Conservation (phyloP, 2,113 vertebrate species). For the Chamaetylas fuelleborni region DNA sequence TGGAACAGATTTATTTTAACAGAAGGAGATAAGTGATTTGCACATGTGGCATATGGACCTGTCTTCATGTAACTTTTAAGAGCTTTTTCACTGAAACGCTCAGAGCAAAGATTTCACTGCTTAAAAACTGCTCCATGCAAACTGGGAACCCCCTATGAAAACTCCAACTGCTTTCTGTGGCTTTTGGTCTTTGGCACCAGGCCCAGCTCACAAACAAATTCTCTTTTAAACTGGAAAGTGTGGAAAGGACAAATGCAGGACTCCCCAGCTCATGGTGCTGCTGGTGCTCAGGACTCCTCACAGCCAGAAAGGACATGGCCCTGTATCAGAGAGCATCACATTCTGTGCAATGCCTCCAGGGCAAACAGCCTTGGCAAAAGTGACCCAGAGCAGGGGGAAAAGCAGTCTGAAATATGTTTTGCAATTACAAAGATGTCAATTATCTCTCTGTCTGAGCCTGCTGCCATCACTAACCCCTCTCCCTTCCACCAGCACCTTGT, state of each 20-base stretch:
- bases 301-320: not conserved
- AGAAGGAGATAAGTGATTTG: not conserved
- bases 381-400: not conserved
- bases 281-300: not conserved
- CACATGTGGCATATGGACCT: not conserved
- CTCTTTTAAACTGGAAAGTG: not conserved
- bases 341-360: not conserved
- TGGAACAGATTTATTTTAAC: not conserved
- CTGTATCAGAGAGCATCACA: not conserved
- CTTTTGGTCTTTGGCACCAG: not conserved
- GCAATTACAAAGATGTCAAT: not conserved
- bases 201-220: not conserved
- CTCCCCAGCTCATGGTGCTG: not conserved
- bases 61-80: not conserved
- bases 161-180: not conserved
- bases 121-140: not conserved
- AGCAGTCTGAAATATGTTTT: not conserved
- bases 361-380: not conserved
- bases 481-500: fast-evolving
- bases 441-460: not conserved
- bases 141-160: not conserved
- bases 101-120: not conserved
- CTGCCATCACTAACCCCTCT: not conserved
- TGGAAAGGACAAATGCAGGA: not conserved
- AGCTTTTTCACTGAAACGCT: not conserved